Evolutionary conservation across 2,888 invertebrate species (phyloP).

Genomic region (Marronus borbonicus): DNA sequence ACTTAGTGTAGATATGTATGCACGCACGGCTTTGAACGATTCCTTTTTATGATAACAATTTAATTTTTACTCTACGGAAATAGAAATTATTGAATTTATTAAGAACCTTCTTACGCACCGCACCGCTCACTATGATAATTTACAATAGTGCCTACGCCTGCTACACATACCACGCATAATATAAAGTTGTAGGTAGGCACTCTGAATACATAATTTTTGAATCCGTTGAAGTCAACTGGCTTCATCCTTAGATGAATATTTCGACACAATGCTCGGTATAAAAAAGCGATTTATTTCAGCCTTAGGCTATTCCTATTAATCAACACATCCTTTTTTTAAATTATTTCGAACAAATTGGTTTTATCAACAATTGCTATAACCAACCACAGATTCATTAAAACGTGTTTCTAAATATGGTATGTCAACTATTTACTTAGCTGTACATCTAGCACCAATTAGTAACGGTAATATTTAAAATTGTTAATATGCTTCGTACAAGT

Average conservation of each 20-base stretch:
- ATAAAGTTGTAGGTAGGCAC: conserved; percentile 50
- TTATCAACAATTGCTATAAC: no score
- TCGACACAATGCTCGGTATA: conserved; percentile 18
- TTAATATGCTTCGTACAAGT: no score
- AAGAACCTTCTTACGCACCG: conserved; percentile 19
- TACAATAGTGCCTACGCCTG: conserved; percentile 40
- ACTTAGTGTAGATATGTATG: neutral
- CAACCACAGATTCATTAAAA: no score
- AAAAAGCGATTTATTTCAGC: neutral
- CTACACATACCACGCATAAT: conserved; percentile 52
- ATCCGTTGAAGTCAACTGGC: neutral
- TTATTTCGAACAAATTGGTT: neutral
- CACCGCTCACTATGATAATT: conserved; percentile 52
- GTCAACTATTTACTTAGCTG: no score
- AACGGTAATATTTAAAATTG: no score
- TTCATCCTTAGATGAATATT: conserved; percentile 27
- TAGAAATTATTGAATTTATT: conserved; percentile 21
- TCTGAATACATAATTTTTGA: conserved; percentile 53
- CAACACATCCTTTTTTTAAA: neutral
- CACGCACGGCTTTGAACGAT: neutral
- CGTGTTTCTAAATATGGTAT: no score
- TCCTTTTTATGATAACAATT: conserved; percentile 11
- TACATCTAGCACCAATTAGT: no score
- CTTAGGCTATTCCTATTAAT: neutral
- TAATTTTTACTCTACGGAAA: conserved; percentile 25